Base-by-base conservation (phyloP, 2,797 vertebrate species). In the Pseudochromis fuscus region DNA sequence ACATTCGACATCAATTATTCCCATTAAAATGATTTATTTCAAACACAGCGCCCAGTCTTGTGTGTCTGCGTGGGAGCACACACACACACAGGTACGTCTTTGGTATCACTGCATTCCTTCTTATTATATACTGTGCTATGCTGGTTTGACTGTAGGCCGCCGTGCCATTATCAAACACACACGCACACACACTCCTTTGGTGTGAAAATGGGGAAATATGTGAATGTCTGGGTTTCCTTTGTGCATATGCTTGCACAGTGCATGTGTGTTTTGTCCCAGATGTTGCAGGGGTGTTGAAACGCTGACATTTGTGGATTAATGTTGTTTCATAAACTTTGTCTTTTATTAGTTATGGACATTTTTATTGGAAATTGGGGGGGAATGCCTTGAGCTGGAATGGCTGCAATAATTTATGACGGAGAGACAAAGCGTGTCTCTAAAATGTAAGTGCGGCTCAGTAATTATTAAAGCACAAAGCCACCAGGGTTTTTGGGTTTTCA, bases 381-480 rank as follows among this genome's bases (percentile, higher is more conserved):
- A 55, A 55, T 16, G 1, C n/a, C 15, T 27, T 18, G 13, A 45
- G n/a, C 10, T 64, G 31, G 6, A n/a, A 24, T 37, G 13, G 42
- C 16, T 33, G 45, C n/a, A 4, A n/a, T 59, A 19, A 45, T 30
- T 46, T 19, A 31, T 45, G 42, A 15, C 13, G 49, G 15, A 58
- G 30, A 60, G 42, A 27, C 7, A 21, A 30, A 19, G 5, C 23
- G 18, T 38, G 55, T 37, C 0, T 13, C 18, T 56, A 15, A 49
- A 28, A 67, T 62, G n/a, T 44, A 13, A 38, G 31, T 38, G 18
- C 11, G 27, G 27, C 55, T 71, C 45, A 33, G 42, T 52, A 45
- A 57, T 73, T 18, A 64, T 61, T 70, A 59, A 66, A 7, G 44
- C 21, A 35, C 13, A 48, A 44, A 44, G 30, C 28, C 42, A 19